phyloP scores from a whole-genome alignment of 2,113 vertebrate genomes.

The Corythornis vintsioides region DNA sequence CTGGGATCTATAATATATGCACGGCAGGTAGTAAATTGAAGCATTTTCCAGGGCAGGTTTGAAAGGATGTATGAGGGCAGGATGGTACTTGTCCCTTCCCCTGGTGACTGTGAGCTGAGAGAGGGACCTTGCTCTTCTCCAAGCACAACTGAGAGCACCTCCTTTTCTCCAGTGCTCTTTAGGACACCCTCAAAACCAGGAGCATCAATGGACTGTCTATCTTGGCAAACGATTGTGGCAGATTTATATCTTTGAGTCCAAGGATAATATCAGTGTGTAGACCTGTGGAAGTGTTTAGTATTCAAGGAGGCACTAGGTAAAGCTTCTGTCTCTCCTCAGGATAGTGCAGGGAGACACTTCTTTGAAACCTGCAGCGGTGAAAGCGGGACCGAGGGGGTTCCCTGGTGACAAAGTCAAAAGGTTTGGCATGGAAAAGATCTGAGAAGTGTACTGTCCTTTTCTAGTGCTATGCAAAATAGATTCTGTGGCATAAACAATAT shows the following conservation, averaged over 20 bases:
- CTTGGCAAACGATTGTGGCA: rapidly evolving
- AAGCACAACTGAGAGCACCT: rapidly evolving
- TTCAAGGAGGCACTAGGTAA: background rate
- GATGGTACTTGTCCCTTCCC: background rate
- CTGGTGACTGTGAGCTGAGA: rapidly evolving
- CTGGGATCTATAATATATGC: background rate
- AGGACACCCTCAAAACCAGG: background rate
- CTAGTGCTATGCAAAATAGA: background rate
- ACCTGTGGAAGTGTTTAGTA: background rate
- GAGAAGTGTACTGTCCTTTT: background rate
- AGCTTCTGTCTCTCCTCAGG: background rate
- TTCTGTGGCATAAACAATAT: background rate
- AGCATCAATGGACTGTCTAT: background rate
- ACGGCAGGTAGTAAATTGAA: background rate
- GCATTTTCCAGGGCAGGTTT: rapidly evolving
- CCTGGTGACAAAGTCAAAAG: background rate
- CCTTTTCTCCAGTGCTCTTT: background rate
- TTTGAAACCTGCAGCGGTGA: background rate
- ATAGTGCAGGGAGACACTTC: background rate
- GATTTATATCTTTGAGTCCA: rapidly evolving
- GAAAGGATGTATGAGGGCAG: background rate
- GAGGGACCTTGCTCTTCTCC: background rate
- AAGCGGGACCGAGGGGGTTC: background rate
- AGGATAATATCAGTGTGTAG: rapidly evolving
- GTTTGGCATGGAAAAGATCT: background rate